A percentile compares a stretch with the other conserved stretches of the same genome.
Evolutionary conservation across 1,140 invertebrate species (phyloP).

Genomic region (Chlorops oryzae): DNA sequence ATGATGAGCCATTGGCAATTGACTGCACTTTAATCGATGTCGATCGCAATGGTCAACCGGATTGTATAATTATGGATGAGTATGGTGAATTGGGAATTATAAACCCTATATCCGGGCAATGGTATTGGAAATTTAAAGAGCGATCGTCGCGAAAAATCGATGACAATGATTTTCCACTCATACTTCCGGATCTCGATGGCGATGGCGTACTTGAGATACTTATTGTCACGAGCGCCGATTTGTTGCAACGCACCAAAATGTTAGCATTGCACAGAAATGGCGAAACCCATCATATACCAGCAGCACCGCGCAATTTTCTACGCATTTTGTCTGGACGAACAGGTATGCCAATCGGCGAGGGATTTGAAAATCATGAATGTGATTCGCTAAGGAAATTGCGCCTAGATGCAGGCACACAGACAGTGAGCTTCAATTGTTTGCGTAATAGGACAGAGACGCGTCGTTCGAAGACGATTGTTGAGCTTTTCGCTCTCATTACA

Average conservation of each 20-base stretch:
- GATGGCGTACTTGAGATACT: conserved; percentile 65
- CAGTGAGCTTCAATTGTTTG: conserved; percentile 50
- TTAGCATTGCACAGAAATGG: conserved; percentile 21
- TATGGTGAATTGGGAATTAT: conserved; percentile 62
- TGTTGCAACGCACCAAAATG: conserved; percentile 37
- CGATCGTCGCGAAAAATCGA: conserved; percentile 49
- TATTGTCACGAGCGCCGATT: conserved; percentile 48
- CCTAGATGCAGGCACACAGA: conserved; percentile 32
- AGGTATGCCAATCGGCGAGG: conserved; percentile 49
- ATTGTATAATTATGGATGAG: conserved; percentile 66
- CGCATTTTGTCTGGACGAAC: conserved; percentile 57
- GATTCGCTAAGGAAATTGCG: conserved; percentile 47
- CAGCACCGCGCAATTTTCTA: conserved; percentile 52
- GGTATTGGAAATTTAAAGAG: conserved; percentile 57
- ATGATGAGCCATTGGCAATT: conserved; percentile 59
- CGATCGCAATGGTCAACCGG: conserved; percentile 60
- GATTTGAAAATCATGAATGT: conserved; percentile 51
- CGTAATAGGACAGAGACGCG: conserved; percentile 45
- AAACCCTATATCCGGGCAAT: conserved; percentile 59
- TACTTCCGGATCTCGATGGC: conserved; percentile 64
- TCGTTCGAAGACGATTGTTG: conserved; percentile 38
- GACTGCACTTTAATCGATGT: conserved; percentile 66
- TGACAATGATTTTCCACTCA: conserved; percentile 59
- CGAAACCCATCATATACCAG: conserved; percentile 11
- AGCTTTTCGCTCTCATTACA: conserved; percentile 47